Conservation (phyloP, 2,888 invertebrate genomes). For the Pycnomerus fuliginosus region DNA sequence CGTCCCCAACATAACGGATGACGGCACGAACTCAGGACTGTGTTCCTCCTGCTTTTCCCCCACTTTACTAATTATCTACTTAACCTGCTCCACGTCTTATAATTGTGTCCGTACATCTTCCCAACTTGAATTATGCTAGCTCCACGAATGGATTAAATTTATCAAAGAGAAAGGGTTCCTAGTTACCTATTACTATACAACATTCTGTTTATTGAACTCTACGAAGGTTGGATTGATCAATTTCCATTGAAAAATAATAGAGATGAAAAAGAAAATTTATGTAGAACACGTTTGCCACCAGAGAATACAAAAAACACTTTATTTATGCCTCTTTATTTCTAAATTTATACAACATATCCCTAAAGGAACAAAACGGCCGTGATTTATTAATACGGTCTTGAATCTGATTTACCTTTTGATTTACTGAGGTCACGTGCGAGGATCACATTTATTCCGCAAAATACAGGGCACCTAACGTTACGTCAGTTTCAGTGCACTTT, state of each 20-base stretch:
- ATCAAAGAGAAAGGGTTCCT: constrained; percentile 22
- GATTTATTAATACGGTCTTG: constrained; percentile 9
- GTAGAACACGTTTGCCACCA: constrained; percentile 10
- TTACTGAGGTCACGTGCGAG: too few species aligned
- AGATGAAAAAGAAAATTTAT: background rate
- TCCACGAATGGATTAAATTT: constrained; percentile 26
- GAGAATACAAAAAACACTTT: constrained; percentile 9
- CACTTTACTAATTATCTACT: constrained; percentile 39
- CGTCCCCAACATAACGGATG: constrained; percentile 28
- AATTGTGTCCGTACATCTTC: constrained; percentile 38
- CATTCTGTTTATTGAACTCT: constrained; percentile 16
- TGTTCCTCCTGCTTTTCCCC: constrained; percentile 26
- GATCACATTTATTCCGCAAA: too few species aligned
- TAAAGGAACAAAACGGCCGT: constrained; percentile 7
- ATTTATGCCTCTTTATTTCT: constrained; percentile 14
- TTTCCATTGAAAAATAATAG: background rate
- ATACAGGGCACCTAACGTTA: too few species aligned
- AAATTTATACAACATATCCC: constrained; percentile 11
- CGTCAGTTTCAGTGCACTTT: too few species aligned
- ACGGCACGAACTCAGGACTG: constrained; percentile 31
- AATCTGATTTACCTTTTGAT: constrained; percentile 3
- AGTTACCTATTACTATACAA: constrained; percentile 19
- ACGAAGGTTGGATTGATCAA: background rate
- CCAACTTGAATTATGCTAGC: constrained; percentile 28
- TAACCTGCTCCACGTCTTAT: constrained; percentile 35